Percentiles rank a stretch among this genome's conserved stretches.
Conservation (phyloP, 2,113 vertebrate species). For the Tetrao urogallus region DNA sequence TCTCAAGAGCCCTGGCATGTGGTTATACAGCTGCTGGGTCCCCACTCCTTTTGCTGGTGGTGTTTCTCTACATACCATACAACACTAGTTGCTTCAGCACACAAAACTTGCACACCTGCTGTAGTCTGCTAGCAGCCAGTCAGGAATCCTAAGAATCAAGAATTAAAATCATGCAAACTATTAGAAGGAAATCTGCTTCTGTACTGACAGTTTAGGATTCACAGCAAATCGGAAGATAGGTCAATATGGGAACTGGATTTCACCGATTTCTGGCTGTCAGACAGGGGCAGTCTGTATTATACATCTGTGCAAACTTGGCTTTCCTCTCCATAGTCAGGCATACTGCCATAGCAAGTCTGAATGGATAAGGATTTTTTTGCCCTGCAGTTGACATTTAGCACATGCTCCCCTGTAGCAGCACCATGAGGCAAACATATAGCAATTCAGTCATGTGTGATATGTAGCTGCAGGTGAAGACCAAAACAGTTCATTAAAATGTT, state of each 20-base stretch:
- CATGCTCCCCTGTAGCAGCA: accelerated
- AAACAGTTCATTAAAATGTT: background rate
- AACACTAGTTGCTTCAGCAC: background rate
- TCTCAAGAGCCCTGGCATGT: accelerated
- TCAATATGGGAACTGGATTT: background rate
- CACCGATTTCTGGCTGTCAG: background rate
- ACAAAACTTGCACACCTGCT: background rate
- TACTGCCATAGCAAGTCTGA: background rate
- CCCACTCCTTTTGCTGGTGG: background rate
- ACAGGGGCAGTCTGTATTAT: background rate
- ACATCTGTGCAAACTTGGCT: background rate
- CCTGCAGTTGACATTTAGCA: background rate
- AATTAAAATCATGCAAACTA: background rate
- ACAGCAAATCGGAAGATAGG: background rate
- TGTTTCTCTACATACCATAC: background rate
- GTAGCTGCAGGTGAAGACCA: background rate
- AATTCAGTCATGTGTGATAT: accelerated
- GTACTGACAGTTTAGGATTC: background rate
- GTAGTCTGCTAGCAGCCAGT: background rate
- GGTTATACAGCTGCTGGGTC: background rate
- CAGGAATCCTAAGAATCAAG: background rate
- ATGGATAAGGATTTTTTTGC: background rate
- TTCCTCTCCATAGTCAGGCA: background rate
- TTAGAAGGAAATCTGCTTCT: background rate
- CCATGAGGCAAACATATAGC: accelerated